These are phyloP conservation scores for Apostichopus parvimensis DNA, from an alignment of 35 echinoderm and acorn worm genomes.

Conservation along the genomic window DNA sequence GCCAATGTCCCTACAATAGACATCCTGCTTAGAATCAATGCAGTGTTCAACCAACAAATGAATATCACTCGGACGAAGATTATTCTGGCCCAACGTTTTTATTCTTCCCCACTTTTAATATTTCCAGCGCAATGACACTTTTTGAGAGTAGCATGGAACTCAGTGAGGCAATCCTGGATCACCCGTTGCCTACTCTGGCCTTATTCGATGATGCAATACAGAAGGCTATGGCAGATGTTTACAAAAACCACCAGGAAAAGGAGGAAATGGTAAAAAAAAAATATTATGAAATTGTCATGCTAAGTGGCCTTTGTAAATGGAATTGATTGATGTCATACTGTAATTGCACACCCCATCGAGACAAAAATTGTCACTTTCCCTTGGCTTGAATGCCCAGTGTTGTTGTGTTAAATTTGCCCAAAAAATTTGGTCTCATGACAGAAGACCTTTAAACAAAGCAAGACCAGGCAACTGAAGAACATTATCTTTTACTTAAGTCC, in stretches of 20 bases:
- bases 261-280: slow-evolving; percentile 72
- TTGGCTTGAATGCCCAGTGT: no score
- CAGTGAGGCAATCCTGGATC: slow-evolving; percentile 79
- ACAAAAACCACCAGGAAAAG: slow-evolving; percentile 70
- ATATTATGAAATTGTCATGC: background rate
- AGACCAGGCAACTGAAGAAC: no score
- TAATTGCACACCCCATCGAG: no score
- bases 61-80: background rate
- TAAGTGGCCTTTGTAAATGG: background rate
- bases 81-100: background rate
- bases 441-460: no score
- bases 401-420: no score
- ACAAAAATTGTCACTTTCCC: no score
- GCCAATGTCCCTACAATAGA: no score
- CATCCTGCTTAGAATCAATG: background rate
- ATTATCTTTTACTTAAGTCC: no score
- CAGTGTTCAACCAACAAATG: background rate
- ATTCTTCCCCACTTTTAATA: background rate
- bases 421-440: no score
- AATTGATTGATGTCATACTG: no score
- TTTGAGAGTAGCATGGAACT: slow-evolving; percentile 95
- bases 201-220: slow-evolving; percentile 74
- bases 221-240: slow-evolving; percentile 66
- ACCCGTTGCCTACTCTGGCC: slow-evolving; percentile 63
- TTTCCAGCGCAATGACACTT: slow-evolving; percentile 85